Conservation (phyloP, 2,888 invertebrate genomes). For the Scaptodrosophila latifasciaeformis region DNA sequence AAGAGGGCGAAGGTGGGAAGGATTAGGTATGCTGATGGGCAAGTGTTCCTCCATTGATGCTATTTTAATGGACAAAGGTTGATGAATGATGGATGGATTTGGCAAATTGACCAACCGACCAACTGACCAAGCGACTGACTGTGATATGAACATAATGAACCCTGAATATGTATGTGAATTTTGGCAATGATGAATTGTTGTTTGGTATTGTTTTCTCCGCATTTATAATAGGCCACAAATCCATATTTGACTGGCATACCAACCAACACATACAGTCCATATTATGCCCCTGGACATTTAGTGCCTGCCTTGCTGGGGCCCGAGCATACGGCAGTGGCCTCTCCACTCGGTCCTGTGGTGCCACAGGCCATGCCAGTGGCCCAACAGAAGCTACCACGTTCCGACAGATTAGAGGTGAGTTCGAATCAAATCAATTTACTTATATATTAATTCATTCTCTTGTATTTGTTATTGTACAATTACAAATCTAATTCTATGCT, state of each 20-base stretch:
- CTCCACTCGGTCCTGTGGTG: conserved; percentile 86
- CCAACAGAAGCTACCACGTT: conserved; percentile 95
- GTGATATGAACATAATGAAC: no score
- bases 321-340: conserved; percentile 87
- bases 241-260: conserved; percentile 95
- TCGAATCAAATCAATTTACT: conserved; percentile 5
- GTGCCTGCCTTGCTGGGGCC: conserved; percentile 93
- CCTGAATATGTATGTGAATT: conserved; percentile 5
- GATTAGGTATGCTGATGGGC: no score
- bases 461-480: conserved; percentile 24
- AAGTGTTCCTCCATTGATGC: no score
- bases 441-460: neutral
- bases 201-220: neutral
- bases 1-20: no score
- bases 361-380: conserved; percentile 91
- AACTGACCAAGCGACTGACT: conserved; percentile 21
- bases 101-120: conserved; percentile 8
- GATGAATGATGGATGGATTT: neutral
- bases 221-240: conserved; percentile 88
- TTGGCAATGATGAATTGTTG: conserved; percentile 1
- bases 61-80: no score
- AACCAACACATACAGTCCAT: conserved; percentile 92
- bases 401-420: conserved; percentile 97
- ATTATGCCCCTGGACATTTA: conserved; percentile 90
- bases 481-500: conserved; percentile 34